These are phyloP conservation scores for Cephalopterus ornatus DNA, from an alignment of 2,113 vertebrate genomes.

Conservation along the genomic window DNA sequence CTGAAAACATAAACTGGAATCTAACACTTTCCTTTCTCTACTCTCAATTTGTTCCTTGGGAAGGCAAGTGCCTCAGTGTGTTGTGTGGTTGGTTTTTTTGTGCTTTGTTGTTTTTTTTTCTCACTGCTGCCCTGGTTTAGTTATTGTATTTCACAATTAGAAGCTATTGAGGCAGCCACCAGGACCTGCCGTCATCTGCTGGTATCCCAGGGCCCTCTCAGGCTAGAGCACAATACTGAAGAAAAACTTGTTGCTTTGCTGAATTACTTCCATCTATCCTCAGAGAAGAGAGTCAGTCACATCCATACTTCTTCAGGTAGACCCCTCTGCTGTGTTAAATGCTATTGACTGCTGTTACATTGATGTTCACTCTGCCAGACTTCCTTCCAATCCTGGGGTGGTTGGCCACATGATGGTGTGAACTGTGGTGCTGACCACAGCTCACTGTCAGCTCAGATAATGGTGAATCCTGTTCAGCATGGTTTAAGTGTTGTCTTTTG, in stretches of 20 bases:
- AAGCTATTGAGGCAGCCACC: neutral
- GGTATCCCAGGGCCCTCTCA: neutral
- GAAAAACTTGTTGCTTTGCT: neutral
- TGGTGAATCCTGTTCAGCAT: neutral
- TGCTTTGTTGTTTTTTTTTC: accelerated
- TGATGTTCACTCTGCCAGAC: neutral
- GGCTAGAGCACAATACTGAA: neutral
- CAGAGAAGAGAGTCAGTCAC: neutral
- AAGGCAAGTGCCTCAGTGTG: neutral
- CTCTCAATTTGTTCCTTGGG: neutral
- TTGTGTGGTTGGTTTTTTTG: neutral
- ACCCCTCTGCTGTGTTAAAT: neutral
- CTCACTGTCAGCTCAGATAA: neutral
- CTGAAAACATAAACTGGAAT: neutral
- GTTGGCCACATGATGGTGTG: neutral
- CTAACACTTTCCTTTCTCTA: neutral
- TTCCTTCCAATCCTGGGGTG: neutral
- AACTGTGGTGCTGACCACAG: accelerated
- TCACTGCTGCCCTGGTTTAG: neutral
- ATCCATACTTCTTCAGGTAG: neutral
- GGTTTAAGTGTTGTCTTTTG: neutral
- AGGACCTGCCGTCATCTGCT: neutral
- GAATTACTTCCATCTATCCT: neutral
- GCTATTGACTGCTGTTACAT: neutral
- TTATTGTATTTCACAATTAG: neutral